phyloP scores from a whole-genome alignment of 2,113 vertebrate species.

The Electrona antarctica region DNA sequence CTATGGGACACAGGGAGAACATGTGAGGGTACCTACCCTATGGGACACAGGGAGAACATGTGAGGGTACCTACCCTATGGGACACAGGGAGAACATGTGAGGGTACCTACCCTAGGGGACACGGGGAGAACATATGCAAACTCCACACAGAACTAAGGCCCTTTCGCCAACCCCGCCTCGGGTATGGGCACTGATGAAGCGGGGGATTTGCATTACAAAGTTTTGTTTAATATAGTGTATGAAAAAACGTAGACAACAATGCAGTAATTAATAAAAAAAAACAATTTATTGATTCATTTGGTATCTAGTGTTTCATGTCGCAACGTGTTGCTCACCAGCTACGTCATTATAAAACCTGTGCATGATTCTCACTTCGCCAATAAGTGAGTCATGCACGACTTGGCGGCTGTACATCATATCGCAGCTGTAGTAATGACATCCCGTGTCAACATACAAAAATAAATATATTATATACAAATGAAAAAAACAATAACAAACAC shows the following conservation, averaged over 20 bases:
- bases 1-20: no score
- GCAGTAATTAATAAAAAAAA: slow-evolving; percentile 37
- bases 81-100: no score
- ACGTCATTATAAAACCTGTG: slow-evolving; percentile 55
- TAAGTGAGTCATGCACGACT: slow-evolving; percentile 64
- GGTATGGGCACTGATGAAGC: no score
- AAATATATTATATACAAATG: slow-evolving; percentile 80
- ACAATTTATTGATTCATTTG: slow-evolving; percentile 63
- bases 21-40: no score
- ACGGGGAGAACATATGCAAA: no score
- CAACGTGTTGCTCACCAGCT: slow-evolving; percentile 42
- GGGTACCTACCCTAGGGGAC: no score
- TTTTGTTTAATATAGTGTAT: no score
- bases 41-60: no score
- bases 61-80: no score
- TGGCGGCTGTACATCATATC: slow-evolving; percentile 56
- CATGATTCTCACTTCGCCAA: slow-evolving; percentile 19
- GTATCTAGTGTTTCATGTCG: slow-evolving; percentile 66
- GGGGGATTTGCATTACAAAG: no score
- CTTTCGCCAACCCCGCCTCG: no score
- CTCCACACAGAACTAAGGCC: no score
- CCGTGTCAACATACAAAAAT: slow-evolving; percentile 78
- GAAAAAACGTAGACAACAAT: slow-evolving; percentile 2
- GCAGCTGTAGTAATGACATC: slow-evolving; percentile 46
- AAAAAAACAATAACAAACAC: not conserved